phyloP scores from a whole-genome alignment of 2,888 invertebrate genomes.

The Scotopteryx bipunctaria region DNA sequence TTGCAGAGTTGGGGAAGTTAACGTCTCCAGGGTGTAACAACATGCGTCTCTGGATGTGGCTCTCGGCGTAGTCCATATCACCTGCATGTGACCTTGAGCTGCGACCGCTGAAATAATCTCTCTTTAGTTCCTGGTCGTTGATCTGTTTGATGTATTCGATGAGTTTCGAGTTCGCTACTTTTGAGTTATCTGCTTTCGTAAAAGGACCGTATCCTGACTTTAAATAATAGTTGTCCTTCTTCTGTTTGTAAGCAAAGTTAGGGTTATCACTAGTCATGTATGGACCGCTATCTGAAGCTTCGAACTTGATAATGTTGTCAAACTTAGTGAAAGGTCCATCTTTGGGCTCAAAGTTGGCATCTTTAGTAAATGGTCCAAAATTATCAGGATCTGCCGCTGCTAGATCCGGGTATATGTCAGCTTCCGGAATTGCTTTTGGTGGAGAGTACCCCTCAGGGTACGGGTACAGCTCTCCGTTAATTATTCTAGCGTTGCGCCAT shows the following conservation, averaged over 20 bases:
- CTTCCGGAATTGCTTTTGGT: constrained; percentile 84
- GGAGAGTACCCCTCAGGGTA: constrained; percentile 88
- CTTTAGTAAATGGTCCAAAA: constrained; percentile 85
- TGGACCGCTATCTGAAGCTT: constrained; percentile 63
- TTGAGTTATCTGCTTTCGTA: constrained; percentile 85
- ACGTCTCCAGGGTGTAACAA: constrained; percentile 86
- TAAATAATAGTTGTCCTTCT: constrained; percentile 70
- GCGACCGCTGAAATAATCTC: constrained; percentile 83
- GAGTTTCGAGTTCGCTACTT: constrained; percentile 82
- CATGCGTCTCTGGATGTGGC: constrained; percentile 88
- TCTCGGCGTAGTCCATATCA: constrained; percentile 74
- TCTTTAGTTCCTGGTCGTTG: constrained; percentile 85
- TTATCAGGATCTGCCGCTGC: constrained; percentile 63
- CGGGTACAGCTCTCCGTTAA: constrained; percentile 91
- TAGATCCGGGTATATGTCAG: constrained; percentile 79
- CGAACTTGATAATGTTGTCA: constrained; percentile 80
- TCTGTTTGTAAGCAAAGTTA: constrained; percentile 64
- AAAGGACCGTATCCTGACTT: constrained; percentile 84
- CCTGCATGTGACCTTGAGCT: constrained; percentile 76
- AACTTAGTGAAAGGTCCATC: constrained; percentile 85
- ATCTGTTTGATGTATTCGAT: constrained; percentile 87
- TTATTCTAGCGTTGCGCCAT: constrained; percentile 94
- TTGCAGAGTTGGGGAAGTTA: constrained; percentile 85
- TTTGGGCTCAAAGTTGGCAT: constrained; percentile 82
- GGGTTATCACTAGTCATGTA: constrained; percentile 67